Evolutionary conservation across 1,140 invertebrate genomes (phyloP), one percentile per base, ranked within the genome.

Genomic region (Lepidostoma basale): DNA sequence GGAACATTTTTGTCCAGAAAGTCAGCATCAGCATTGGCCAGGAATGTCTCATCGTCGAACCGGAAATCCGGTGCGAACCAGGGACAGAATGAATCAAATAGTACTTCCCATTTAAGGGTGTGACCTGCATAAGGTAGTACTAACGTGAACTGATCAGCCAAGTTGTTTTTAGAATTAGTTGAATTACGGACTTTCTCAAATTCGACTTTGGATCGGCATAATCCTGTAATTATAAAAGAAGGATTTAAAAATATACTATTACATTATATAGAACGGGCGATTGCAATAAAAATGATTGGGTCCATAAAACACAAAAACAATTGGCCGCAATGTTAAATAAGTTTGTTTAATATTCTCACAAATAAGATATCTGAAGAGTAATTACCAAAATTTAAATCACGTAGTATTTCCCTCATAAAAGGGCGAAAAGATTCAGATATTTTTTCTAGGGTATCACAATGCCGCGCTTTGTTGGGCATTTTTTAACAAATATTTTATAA

Each of bases 21-120:
- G 28, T 84, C 75, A 36, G 81, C 75, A 68, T 85, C 79, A 10
- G 83, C 77, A 76, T 84, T 81, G 25, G 73, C 76, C n/a, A 87
- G 73, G 72, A 87, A 87, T 58, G 72, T 79, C 4, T 85, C 83
- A 75, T 87, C 84, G 62, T 86, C 83, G 74, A 87, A 87, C 72
- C 77, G 73, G 66, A 83, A 82, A 45, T 82, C 81, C 4, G 81
- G 81, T n/a, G 78, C 78, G 23, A 77, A 74, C 18, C 77, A 74
- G 10, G 77, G 78, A 30, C 65, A 73, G 10, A 75, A 42, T 0
- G 76, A 70, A 66, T 83, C 76, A 60, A 83, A 82, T 0, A 80
- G 40, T 16, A 83, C 70, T 33, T 79, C 74, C 76, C 78, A 82
- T 25, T 69, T 73, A 3, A 83, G 68, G 26, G 58, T 70, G 10